phyloP scores from a whole-genome alignment of 2,113 vertebrate genomes.

The Syngnathus floridae region DNA sequence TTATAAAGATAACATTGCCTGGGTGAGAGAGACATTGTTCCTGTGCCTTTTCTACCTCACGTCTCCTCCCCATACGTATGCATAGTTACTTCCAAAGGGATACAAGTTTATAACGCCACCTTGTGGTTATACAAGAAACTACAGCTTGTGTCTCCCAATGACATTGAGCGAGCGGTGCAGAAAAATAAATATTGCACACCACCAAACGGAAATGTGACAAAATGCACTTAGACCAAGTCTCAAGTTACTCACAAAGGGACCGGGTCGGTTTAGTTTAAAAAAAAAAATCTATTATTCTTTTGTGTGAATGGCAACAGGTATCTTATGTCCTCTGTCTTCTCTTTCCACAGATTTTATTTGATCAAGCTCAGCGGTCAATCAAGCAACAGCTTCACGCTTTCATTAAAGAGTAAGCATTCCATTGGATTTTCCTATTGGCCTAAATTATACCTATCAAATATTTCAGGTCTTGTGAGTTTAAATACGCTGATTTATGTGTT shows the following conservation, averaged over 20 bases:
- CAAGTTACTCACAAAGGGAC: not conserved
- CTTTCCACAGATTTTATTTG: constrained; percentile 88
- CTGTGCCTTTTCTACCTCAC: not conserved
- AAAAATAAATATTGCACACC: no score
- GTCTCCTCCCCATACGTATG: not conserved
- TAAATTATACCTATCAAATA: not conserved
- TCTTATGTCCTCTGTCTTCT: not conserved
- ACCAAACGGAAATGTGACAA: not conserved
- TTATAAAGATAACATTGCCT: not conserved
- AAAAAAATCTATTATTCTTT: not conserved
- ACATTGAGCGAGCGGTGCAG: no score
- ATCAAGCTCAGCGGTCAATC: constrained; percentile 96
- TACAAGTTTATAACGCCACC: constrained; percentile 28
- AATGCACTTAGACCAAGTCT: not conserved
- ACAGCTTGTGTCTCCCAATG: not conserved
- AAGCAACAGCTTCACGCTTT: constrained; percentile 93
- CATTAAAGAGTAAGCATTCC: constrained; percentile 92
- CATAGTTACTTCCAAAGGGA: not conserved
- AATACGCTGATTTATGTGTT: not conserved
- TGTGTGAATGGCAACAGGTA: not conserved
- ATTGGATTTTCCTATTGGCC: not conserved
- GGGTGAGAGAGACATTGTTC: not conserved
- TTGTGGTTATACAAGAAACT: constrained; percentile 30
- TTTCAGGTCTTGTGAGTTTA: not conserved
- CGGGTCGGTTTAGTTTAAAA: not conserved